Percentiles rank a stretch among this genome's conserved stretches.
These are phyloP conservation scores for Trinectes maculatus DNA, from an alignment of 2,113 vertebrate species.

Conservation along the genomic window DNA sequence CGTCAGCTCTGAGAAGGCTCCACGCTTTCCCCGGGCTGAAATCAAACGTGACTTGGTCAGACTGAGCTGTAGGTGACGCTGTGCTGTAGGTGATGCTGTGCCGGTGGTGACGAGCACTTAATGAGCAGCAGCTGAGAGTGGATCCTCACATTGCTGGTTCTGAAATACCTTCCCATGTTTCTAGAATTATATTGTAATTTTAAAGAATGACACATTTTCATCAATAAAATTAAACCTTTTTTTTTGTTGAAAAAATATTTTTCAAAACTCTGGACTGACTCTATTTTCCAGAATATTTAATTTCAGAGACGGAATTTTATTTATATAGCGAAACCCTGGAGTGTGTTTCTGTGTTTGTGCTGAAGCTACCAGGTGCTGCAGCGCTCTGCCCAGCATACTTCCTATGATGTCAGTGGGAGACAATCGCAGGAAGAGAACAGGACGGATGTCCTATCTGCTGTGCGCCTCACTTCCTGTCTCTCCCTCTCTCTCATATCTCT, in stretches of 20 bases:
- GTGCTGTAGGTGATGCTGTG: not conserved
- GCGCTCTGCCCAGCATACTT: slow-evolving; percentile 32
- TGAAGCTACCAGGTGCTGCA: slow-evolving; percentile 56
- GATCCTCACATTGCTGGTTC: not conserved
- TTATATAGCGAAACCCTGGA: not conserved
- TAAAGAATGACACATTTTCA: no score
- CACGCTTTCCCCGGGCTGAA: slow-evolving; percentile 89
- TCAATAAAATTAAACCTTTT: no score
- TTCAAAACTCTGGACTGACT: no score
- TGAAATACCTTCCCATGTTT: no score
- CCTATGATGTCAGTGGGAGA: slow-evolving; percentile 73
- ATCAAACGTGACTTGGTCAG: slow-evolving; percentile 29
- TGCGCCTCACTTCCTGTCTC: slow-evolving; percentile 61
- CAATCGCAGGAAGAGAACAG: slow-evolving; percentile 75
- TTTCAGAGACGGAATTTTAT: slow-evolving; percentile 10
- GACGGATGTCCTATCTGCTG: slow-evolving; percentile 75
- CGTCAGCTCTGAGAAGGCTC: slow-evolving; percentile 92
- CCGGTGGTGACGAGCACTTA: not conserved
- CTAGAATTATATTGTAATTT: slow-evolving; percentile 7
- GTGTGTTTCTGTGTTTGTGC: slow-evolving; percentile 8
- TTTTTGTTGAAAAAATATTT: no score
- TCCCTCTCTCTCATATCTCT: slow-evolving; percentile 55
- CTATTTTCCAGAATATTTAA: no score
- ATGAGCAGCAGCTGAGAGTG: not conserved
- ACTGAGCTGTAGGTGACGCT: not conserved